These are phyloP conservation scores for Meteorus cinctellus DNA, from an alignment of 2,888 invertebrate species.

Conservation along the genomic window DNA sequence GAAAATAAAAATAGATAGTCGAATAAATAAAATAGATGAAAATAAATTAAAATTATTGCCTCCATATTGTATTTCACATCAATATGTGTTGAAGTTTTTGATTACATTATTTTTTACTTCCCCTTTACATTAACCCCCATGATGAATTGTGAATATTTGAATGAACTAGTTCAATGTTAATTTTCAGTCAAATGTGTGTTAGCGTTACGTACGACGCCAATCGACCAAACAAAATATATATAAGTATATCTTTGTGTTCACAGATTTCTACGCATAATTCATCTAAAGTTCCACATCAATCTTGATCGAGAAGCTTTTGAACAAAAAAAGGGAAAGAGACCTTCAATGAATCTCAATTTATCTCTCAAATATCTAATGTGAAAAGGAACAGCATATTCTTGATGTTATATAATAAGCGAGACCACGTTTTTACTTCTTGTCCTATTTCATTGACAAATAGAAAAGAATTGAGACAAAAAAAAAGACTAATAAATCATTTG, in stretches of 20 bases:
- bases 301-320: background rate
- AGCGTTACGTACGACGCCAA: background rate
- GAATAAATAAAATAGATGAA: background rate
- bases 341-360: too few relatives aligned
- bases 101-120: background rate
- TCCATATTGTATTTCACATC: background rate
- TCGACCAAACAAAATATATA: constrained; percentile 13
- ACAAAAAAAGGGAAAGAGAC: background rate
- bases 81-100: background rate
- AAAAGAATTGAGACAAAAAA: background rate
- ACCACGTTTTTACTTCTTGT: too few relatives aligned
- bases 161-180: background rate
- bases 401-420: background rate
- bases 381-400: too few relatives aligned
- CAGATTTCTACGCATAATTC: background rate
- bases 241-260: background rate
- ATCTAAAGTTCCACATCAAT: background rate
- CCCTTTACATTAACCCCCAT: background rate
- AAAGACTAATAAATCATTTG: background rate
- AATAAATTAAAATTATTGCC: background rate
- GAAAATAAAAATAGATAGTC: background rate
- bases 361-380: too few relatives aligned
- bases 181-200: background rate
- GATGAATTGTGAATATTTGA: background rate
- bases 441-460: background rate